These are phyloP conservation scores for Cremastobaeus sp. DNA, from an alignment of 2,888 invertebrate genomes.

Conservation along the genomic window DNA sequence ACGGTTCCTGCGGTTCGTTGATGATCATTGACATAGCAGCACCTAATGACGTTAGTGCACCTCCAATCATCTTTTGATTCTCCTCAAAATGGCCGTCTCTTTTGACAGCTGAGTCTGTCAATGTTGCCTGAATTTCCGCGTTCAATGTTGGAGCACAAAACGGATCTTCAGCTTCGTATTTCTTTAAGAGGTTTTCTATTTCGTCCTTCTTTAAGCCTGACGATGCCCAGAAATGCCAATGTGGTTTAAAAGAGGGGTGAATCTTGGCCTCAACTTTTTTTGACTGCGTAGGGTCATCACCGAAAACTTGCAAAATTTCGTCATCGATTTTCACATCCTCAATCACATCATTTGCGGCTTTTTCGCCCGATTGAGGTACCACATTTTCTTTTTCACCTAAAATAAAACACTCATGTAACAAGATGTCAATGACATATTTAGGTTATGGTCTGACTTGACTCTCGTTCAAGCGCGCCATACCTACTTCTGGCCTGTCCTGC, in stretches of 20 bases:
- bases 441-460: conserved; percentile 9
- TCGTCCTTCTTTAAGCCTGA: conserved; percentile 17
- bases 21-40: conserved; percentile 2
- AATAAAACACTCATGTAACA: too few relatives aligned
- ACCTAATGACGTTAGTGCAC: background rate
- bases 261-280: too few relatives aligned
- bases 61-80: background rate
- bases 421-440: background rate
- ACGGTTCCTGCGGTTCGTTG: background rate
- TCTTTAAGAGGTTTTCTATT: conserved; percentile 1
- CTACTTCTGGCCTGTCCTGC: conserved; percentile 11
- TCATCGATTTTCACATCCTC: conserved; percentile 10
- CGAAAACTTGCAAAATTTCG: conserved; percentile 13
- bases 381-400: conserved; percentile 11
- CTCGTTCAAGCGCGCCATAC: conserved; percentile 7
- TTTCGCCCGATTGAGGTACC: too few relatives aligned
- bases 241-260: conserved; percentile 21
- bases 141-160: conserved; percentile 13
- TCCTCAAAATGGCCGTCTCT: conserved; percentile 14
- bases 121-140: conserved; percentile 4
- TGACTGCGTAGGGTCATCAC: background rate
- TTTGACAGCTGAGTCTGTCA: conserved; percentile 1
- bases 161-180: conserved; percentile 7
- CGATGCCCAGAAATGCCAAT: conserved; percentile 17
- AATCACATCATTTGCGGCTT: too few relatives aligned